A percentile compares a stretch with the other conserved stretches of the same genome.
These are phyloP conservation scores for Kryphioiulus occultus DNA, from an alignment of 2,888 invertebrate species.

Conservation along the genomic window DNA sequence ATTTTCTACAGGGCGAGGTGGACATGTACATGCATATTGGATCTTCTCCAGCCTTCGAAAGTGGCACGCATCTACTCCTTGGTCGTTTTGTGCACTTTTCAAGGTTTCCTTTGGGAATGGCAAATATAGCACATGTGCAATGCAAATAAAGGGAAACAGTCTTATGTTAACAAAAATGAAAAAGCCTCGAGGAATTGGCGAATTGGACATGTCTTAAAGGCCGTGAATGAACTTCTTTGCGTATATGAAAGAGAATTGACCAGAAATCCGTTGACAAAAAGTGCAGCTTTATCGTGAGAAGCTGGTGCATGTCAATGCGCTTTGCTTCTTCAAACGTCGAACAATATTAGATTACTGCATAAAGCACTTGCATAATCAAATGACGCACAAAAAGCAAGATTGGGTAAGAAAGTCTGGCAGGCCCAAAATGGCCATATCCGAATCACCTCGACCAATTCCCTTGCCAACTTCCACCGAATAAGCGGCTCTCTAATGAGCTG, in stretches of 20 bases:
- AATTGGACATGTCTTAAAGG: conserved; percentile 28
- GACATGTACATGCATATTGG: neutral
- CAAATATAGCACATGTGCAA: neutral
- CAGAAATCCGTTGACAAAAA: conserved; percentile 6
- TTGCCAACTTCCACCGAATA: neutral
- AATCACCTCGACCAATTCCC: neutral
- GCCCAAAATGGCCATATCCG: conserved; percentile 13
- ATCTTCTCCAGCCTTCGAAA: neutral
- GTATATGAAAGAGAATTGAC: neutral
- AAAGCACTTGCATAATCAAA: conserved; percentile 39
- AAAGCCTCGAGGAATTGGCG: conserved; percentile 13
- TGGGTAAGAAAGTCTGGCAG: conserved; percentile 8
- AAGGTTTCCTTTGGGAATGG: conserved; percentile 1
- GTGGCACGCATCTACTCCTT: neutral
- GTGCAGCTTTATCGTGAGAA: neutral
- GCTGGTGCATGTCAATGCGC: neutral
- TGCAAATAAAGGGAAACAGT: conserved; percentile 18
- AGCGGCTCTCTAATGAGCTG: conserved; percentile 1
- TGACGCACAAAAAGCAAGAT: neutral
- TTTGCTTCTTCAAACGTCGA: neutral
- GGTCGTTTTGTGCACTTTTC: conserved; percentile 6
- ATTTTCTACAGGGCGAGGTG: neutral
- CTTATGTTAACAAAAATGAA: conserved; percentile 21
- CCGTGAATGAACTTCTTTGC: neutral
- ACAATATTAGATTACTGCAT: conserved; percentile 36